phyloP scores from a whole-genome alignment of 2,113 vertebrate genomes.

The Phylloscopus trochilus region DNA sequence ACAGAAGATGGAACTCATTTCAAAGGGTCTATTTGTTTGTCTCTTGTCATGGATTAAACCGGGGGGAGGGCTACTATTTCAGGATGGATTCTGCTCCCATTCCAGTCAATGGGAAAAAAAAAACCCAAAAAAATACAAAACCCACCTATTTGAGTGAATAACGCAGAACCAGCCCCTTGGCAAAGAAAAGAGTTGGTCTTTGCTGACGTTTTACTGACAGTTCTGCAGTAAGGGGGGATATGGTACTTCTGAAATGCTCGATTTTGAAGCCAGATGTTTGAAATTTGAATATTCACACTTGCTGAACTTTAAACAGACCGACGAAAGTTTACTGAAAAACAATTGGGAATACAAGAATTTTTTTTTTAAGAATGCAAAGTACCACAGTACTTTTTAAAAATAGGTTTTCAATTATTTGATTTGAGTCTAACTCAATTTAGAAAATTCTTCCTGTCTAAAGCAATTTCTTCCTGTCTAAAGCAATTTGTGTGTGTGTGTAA shows the following conservation, averaged over 20 bases:
- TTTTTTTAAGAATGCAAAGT: conserved; percentile 30
- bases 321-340: conserved; percentile 67
- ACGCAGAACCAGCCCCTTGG: not conserved
- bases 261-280: conserved; percentile 78
- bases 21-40: conserved; percentile 69
- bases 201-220: conserved; percentile 28
- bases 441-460: conserved; percentile 64
- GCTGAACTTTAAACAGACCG: conserved; percentile 66
- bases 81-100: not conserved
- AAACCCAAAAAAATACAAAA: no score
- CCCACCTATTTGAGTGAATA: not conserved
- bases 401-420: conserved; percentile 66
- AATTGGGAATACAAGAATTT: conserved; percentile 59
- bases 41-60: conserved; percentile 35
- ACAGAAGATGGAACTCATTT: conserved; percentile 68
- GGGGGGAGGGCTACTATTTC: not conserved
- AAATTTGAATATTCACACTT: conserved; percentile 72
- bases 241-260: conserved; percentile 19
- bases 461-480: conserved; percentile 58
- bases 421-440: conserved; percentile 62
- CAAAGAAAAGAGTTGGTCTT: conserved; percentile 27
- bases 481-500: not conserved
- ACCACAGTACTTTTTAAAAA: conserved; percentile 57
- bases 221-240: conserved; percentile 26
- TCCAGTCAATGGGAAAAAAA: not conserved